phyloP scores from a whole-genome alignment of 53 echinoderm and acorn worm species.

The Holothuria scabra region DNA sequence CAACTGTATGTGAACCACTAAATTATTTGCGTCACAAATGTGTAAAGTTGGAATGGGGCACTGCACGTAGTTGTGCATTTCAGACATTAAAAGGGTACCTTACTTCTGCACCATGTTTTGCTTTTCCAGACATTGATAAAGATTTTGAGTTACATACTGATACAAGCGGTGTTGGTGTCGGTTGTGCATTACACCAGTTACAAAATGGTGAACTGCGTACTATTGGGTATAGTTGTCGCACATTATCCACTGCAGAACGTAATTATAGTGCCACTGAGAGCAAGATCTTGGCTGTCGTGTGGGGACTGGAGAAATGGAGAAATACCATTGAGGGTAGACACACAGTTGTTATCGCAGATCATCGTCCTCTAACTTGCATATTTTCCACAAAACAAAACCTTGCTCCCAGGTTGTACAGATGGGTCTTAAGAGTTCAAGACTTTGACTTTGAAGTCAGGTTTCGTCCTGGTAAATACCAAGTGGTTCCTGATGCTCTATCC shows the following conservation, averaged over 20 bases:
- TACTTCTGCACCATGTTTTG: slow-evolving; percentile 30
- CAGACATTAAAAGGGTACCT: slow-evolving; percentile 6
- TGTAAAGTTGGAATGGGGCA: slow-evolving; percentile 45
- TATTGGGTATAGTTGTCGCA: slow-evolving; percentile 58
- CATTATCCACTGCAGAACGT: slow-evolving; percentile 48
- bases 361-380: slow-evolving; percentile 59
- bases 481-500: slow-evolving; percentile 46
- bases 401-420: slow-evolving; percentile 52
- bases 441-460: slow-evolving; percentile 45
- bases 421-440: slow-evolving; percentile 57
- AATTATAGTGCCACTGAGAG: slow-evolving; percentile 60
- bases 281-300: slow-evolving; percentile 43
- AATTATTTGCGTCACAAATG: slow-evolving; percentile 35
- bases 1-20: slow-evolving; percentile 24
- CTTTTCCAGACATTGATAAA: slow-evolving; percentile 24
- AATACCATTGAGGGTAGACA: slow-evolving; percentile 21
- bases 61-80: slow-evolving; percentile 5
- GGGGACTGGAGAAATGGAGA: slow-evolving; percentile 63
- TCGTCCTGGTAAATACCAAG: slow-evolving; percentile 38
- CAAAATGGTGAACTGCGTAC: slow-evolving; percentile 9
- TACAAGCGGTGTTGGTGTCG: background rate
- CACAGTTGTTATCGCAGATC: slow-evolving; percentile 45
- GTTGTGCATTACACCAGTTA: slow-evolving; percentile 37
- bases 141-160: slow-evolving; percentile 17
- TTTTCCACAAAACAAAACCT: slow-evolving; percentile 50